phyloP scores from a whole-genome alignment of 1,140 invertebrate species.

The Aporrectodea caliginosa region DNA sequence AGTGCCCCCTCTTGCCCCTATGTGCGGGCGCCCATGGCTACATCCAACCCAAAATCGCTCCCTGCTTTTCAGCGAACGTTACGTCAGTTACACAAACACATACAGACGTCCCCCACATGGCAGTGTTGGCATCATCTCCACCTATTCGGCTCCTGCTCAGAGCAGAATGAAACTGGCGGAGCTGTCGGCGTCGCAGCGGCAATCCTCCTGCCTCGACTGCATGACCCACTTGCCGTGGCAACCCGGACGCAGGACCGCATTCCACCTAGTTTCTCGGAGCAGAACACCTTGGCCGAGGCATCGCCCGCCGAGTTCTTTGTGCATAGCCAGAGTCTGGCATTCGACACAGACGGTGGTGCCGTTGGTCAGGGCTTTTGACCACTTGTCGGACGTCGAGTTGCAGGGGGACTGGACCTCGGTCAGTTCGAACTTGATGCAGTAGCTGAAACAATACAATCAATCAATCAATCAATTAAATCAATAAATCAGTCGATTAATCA shows the following conservation, averaged over 20 bases:
- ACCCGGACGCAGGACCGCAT: constrained; percentile 45
- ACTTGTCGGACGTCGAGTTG: constrained; percentile 25
- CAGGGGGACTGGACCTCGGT: neutral
- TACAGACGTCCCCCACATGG: too few relatives aligned
- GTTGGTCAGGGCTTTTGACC: constrained; percentile 42
- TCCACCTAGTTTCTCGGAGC: constrained; percentile 44
- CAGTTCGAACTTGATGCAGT: constrained; percentile 3
- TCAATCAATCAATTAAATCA: too few relatives aligned
- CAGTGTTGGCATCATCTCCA: neutral
- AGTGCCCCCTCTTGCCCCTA: neutral
- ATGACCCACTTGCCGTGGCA: constrained; percentile 51
- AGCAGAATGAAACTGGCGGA: constrained; percentile 16
- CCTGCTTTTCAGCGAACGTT: too few relatives aligned
- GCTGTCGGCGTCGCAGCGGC: constrained; percentile 36
- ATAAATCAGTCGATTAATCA: neutral
- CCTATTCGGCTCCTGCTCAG: neutral
- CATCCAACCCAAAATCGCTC: too few relatives aligned
- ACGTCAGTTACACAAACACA: too few relatives aligned
- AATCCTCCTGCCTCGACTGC: constrained; percentile 37
- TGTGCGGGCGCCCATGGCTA: neutral
- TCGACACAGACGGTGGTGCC: constrained; percentile 47
- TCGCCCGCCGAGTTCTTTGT: constrained; percentile 44
- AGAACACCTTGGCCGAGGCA: constrained; percentile 50
- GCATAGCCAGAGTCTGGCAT: constrained; percentile 50
- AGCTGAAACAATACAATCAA: neutral